Evolutionary conservation across 2,797 vertebrate species (phyloP).

Genomic region (Gastrophryne carolinensis): DNA sequence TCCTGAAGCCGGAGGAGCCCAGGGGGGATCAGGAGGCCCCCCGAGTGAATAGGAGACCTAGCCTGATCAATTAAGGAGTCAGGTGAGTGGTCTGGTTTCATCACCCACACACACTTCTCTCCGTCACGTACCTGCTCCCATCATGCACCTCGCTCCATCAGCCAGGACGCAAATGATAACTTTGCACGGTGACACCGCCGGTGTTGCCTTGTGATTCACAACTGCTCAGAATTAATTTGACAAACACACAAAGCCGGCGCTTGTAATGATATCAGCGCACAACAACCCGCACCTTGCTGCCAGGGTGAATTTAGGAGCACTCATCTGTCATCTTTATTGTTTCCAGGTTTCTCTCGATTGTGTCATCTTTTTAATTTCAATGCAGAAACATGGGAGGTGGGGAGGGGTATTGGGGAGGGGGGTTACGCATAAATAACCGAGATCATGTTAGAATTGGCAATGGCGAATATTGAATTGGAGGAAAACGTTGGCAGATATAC

Average conservation of each 20-base stretch:
- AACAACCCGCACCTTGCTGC: slow-evolving; percentile 3
- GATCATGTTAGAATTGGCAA: background rate
- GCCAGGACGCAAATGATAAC: slow-evolving; percentile 25
- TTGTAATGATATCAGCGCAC: slow-evolving; percentile 31
- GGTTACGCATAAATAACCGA: slow-evolving; percentile 1
- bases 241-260: slow-evolving; percentile 33
- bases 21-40: no score
- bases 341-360: slow-evolving; percentile 12
- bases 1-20: no score
- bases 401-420: background rate
- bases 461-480: background rate
- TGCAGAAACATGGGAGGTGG: background rate
- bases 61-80: no score
- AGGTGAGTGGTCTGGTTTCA: no score
- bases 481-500: background rate
- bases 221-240: slow-evolving; percentile 31
- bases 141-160: background rate
- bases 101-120: no score
- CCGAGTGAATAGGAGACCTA: no score
- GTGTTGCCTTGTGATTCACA: slow-evolving; percentile 5
- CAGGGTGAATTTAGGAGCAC: background rate
- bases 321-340: slow-evolving; percentile 35
- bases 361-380: slow-evolving; percentile 12
- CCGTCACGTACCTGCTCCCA: background rate
- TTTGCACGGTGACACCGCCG: background rate